Conservation (phyloP, 1,140 invertebrate species). For the Tyrophagus putrescentiae region DNA sequence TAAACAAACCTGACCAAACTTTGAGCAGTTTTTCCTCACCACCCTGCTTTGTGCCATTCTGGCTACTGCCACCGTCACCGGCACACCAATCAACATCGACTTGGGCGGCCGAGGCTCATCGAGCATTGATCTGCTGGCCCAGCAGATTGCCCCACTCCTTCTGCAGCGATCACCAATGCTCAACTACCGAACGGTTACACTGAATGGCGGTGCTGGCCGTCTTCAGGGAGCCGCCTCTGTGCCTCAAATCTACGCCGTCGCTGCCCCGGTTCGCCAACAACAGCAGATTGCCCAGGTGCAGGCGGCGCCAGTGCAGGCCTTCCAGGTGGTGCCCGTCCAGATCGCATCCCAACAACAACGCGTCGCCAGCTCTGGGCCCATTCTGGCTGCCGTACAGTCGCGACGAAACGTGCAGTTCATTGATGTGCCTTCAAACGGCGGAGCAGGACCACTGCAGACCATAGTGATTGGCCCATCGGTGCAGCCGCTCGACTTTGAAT, state of each 20-base stretch:
- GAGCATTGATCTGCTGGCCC: too few relatives aligned
- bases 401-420: slow-evolving; percentile 7
- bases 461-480: slow-evolving; percentile 17
- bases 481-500: slow-evolving; percentile 19
- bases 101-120: too few relatives aligned
- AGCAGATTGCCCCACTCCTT: too few relatives aligned
- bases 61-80: too few relatives aligned
- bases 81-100: too few relatives aligned
- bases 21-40: too few relatives aligned
- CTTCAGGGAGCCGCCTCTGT: not conserved
- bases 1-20: too few relatives aligned
- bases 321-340: not conserved
- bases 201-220: not conserved
- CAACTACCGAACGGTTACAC: not conserved
- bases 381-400: slow-evolving; percentile 17
- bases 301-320: not conserved
- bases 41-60: too few relatives aligned
- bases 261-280: not conserved
- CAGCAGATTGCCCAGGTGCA: not conserved
- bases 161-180: too few relatives aligned
- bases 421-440: slow-evolving; percentile 9
- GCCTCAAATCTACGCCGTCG: not conserved
- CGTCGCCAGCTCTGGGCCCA: slow-evolving; percentile 6
- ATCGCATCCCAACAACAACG: not conserved
- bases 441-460: not conserved